These are phyloP conservation scores for Leptothorax acervorum DNA, from an alignment of 2,888 invertebrate genomes.

Conservation along the genomic window DNA sequence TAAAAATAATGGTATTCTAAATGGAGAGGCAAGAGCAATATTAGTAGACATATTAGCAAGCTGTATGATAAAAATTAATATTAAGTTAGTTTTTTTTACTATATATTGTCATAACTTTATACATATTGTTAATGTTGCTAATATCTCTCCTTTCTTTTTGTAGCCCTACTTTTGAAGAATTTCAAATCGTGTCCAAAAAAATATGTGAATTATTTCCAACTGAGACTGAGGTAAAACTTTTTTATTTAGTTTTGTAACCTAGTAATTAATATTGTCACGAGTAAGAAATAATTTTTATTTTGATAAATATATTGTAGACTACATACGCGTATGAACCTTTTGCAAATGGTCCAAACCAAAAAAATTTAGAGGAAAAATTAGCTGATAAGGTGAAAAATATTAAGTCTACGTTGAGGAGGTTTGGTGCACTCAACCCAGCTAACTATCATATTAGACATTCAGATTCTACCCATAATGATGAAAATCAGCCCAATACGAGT, in stretches of 20 bases:
- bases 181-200: not conserved
- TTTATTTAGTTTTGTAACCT: not conserved
- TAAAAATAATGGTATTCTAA: constrained; percentile 25
- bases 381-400: constrained; percentile 2
- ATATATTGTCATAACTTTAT: not conserved
- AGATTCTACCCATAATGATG: not conserved
- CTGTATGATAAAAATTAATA: constrained; percentile 20
- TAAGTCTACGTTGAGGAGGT: constrained; percentile 1
- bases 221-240: constrained; percentile 11
- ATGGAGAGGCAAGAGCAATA: constrained; percentile 18
- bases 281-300: not conserved
- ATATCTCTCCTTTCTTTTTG: not conserved
- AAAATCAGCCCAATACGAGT: not conserved
- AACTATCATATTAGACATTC: constrained; percentile 3
- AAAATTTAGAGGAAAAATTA: constrained; percentile 19
- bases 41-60: constrained; percentile 23
- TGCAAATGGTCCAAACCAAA: not conserved
- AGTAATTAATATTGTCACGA: not conserved
- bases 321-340: constrained; percentile 9
- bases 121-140: constrained; percentile 11
- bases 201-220: constrained; percentile 26
- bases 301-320: constrained; percentile 1
- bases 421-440: not conserved
- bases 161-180: constrained; percentile 9
- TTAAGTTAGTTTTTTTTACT: not conserved